Evolutionary conservation across 2,888 invertebrate species (phyloP).

Genomic region (Crioceris asparagi): DNA sequence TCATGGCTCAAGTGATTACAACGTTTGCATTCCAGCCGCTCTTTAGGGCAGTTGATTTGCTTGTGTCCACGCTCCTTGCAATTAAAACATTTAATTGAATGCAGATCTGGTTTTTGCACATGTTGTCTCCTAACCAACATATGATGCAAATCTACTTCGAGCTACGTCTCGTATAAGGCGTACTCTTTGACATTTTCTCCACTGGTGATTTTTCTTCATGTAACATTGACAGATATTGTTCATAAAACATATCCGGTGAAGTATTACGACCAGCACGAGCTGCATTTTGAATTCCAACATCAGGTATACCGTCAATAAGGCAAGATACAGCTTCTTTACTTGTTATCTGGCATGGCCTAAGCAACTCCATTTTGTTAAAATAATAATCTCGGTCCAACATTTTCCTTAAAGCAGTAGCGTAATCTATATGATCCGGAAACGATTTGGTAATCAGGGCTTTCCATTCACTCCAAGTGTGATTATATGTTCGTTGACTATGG

Average conservation of each 20-base stretch:
- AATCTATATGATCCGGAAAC: conserved; percentile 16
- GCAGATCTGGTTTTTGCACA: neutral
- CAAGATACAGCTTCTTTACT: conserved; percentile 11
- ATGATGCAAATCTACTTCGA: neutral
- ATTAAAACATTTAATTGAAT: conserved; percentile 11
- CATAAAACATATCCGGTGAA: conserved; percentile 9
- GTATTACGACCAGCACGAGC: conserved; percentile 11
- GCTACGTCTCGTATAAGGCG: neutral
- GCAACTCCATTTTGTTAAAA: conserved; percentile 18
- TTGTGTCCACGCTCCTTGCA: conserved; percentile 12
- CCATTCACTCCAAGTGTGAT: conserved; percentile 18
- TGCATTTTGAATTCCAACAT: conserved; percentile 9
- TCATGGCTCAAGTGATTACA: conserved; percentile 13
- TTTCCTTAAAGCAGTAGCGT: conserved; percentile 9
- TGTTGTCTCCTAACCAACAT: too few relatives aligned
- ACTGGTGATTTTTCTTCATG: conserved; percentile 6
- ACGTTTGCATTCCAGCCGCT: conserved; percentile 5
- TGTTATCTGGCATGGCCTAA: conserved; percentile 8
- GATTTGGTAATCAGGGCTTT: conserved; percentile 14
- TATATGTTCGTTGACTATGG: conserved; percentile 11
- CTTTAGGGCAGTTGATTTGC: conserved; percentile 9
- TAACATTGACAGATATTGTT: conserved; percentile 13
- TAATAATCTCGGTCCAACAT: conserved; percentile 17
- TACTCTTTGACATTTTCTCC: neutral
- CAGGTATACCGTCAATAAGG: conserved; percentile 10